phyloP scores from a whole-genome alignment of 2,888 invertebrate species.

The Mythimna albipuncta region DNA sequence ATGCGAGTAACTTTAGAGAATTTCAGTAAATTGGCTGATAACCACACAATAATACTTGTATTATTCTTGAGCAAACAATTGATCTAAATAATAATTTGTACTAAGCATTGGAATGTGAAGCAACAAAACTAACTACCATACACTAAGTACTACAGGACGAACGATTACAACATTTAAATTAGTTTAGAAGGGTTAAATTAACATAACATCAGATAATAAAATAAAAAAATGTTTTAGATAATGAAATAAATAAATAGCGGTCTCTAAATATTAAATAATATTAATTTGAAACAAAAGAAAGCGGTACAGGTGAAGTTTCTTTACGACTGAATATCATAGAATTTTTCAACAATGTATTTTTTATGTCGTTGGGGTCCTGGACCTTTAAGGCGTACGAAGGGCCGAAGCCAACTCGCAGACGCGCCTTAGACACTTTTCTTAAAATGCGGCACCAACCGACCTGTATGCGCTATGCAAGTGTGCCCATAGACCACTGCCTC shows the following conservation, averaged over 20 bases:
- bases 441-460: too few relatives aligned
- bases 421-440: too few relatives aligned
- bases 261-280: constrained; percentile 6
- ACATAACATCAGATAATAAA: not conserved
- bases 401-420: too few relatives aligned
- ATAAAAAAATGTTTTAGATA: not conserved
- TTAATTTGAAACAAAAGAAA: not conserved
- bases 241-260: not conserved
- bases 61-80: constrained; percentile 30
- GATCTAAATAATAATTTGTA: constrained; percentile 32
- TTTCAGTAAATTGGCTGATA: not conserved
- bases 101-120: constrained; percentile 65
- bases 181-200: constrained; percentile 14
- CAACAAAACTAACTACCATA: constrained; percentile 44
- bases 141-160: constrained; percentile 21
- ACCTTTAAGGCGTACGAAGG: too few relatives aligned
- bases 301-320: constrained; percentile 21
- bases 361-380: too few relatives aligned
- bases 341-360: not conserved
- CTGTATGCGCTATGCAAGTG: too few relatives aligned
- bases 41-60: constrained; percentile 25
- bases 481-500: too few relatives aligned
- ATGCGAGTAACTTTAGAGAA: too few relatives aligned
- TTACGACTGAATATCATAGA: not conserved
- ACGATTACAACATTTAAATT: constrained; percentile 24